Evolutionary conservation across 92 coral and sea anemone genomes (phyloP), one percentile per base, ranked within the genome.

Genomic region (Scolanthus callimorphus): DNA sequence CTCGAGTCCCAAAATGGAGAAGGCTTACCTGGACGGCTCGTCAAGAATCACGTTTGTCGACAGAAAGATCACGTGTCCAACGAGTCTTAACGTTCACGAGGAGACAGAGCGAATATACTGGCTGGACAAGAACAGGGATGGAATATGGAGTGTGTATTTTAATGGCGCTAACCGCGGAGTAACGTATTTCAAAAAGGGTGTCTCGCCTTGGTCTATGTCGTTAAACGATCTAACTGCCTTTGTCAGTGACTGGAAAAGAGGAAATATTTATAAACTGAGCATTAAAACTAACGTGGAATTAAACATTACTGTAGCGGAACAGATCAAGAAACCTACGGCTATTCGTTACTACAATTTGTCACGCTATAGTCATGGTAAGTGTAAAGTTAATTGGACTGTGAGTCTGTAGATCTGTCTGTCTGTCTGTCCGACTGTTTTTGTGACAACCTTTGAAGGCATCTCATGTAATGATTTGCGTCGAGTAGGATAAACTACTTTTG

Each of bases 21-120:
- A 25, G 3, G 43, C 55, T 0, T 44, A 57, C 49, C 57, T 69
- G 76, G 76, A 69, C 49, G 76, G 76, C n/a, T 31, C 74, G 1
- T 26, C 39, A 11, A 43, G 30, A 3, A 67, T 53, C 49, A 54
- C 64, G 13, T 19, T 67, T 12, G 74, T 55, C 1, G 43, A 39
- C 31, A 25, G 46, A 55, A 50, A 50, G 31, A 15, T 67, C n/a
- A 8, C n/a, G 3, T 67, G 74, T 39, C 54, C 74, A 3, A 55
- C 64, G 9, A 67, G 74, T 34, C 63, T 67, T 17, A 39, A 49
- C 17, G 17, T 54, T 17, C 63, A 67, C 37, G 54, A 30, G 28
- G 23, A 55, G 6, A 53, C 64, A 25, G 51, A 34, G 9, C 74
- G 74, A 12, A 37, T 67, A 2, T 55, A 54, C 46, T 67, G 74